phyloP scores from a whole-genome alignment of 1,140 invertebrate species.

The Calycopis cecrops region DNA sequence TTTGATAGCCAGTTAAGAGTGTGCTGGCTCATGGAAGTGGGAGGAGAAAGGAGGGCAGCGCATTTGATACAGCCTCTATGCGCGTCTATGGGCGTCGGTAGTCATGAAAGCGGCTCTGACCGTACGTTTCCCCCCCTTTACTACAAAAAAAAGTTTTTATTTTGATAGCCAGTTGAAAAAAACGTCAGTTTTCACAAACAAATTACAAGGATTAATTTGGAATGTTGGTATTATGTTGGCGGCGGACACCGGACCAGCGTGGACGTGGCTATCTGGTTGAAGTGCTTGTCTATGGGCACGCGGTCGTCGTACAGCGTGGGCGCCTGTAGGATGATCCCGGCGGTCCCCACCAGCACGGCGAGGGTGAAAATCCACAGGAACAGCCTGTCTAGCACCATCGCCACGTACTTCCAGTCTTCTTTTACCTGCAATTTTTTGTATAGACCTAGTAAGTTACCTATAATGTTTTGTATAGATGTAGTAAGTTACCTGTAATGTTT shows the following conservation, averaged over 20 bases:
- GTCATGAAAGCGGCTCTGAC: too few relatives aligned
- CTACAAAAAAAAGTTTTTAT: too few relatives aligned
- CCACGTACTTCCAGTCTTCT: constrained; percentile 99
- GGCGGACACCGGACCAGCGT: constrained; percentile 82
- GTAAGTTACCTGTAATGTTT: too few relatives aligned
- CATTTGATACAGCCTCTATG: too few relatives aligned
- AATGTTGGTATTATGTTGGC: constrained; percentile 36
- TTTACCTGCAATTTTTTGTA: constrained; percentile 85
- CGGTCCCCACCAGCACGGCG: constrained; percentile 93
- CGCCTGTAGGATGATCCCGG: constrained; percentile 92
- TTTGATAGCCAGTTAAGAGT: too few relatives aligned
- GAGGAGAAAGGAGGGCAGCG: too few relatives aligned
- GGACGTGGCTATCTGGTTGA: constrained; percentile 86
- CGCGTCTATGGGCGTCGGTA: too few relatives aligned
- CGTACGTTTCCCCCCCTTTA: too few relatives aligned
- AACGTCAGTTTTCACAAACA: constrained; percentile 14
- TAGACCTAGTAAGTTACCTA: too few relatives aligned
- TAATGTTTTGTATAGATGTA: too few relatives aligned
- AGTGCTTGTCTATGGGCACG: constrained; percentile 91
- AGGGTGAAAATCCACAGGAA: constrained; percentile 98
- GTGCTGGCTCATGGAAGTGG: too few relatives aligned
- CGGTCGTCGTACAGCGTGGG: constrained; percentile 92
- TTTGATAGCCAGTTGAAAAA: too few relatives aligned
- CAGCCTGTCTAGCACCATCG: constrained; percentile 97
- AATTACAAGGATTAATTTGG: constrained; percentile 20